phyloP scores from a whole-genome alignment of 2,797 vertebrate species.

The Ficedula albicollis region DNA sequence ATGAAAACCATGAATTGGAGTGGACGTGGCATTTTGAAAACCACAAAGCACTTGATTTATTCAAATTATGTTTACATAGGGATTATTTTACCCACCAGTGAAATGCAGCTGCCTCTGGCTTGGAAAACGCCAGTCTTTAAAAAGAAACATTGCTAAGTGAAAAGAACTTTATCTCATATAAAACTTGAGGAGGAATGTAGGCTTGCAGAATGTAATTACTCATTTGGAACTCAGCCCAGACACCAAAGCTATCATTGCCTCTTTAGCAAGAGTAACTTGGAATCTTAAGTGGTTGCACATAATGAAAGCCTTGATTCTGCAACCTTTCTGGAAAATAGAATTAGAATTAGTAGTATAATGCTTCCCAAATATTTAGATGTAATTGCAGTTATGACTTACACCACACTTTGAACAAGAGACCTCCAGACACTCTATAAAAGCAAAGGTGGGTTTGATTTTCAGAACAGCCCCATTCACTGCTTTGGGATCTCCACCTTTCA shows the following conservation, averaged over 20 bases:
- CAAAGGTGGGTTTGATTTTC: background rate
- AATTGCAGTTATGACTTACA: background rate
- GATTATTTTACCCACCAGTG: conserved; percentile 26
- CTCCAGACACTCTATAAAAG: rapidly evolving
- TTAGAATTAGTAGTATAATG: background rate
- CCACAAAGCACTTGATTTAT: conserved; percentile 33
- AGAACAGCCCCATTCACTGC: background rate
- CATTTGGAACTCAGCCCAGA: conserved; percentile 58
- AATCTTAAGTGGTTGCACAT: conserved; percentile 37
- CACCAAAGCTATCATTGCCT: conserved; percentile 44
- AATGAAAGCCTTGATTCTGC: conserved; percentile 29
- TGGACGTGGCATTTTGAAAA: conserved; percentile 18
- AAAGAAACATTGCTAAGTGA: conserved; percentile 44
- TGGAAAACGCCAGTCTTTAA: background rate
- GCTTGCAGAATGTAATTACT: conserved; percentile 57
- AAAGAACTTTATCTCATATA: conserved; percentile 53
- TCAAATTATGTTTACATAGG: conserved; percentile 37
- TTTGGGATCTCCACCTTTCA: background rate
- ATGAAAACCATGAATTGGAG: background rate
- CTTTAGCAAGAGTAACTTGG: conserved; percentile 48
- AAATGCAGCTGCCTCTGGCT: conserved; percentile 28
- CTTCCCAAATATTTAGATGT: background rate
- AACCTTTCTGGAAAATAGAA: conserved; percentile 19
- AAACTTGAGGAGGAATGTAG: conserved; percentile 47
- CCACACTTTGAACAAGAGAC: background rate